These are phyloP conservation scores for Nesoenas mayeri DNA, from an alignment of 2,113 vertebrate species.

Conservation along the genomic window DNA sequence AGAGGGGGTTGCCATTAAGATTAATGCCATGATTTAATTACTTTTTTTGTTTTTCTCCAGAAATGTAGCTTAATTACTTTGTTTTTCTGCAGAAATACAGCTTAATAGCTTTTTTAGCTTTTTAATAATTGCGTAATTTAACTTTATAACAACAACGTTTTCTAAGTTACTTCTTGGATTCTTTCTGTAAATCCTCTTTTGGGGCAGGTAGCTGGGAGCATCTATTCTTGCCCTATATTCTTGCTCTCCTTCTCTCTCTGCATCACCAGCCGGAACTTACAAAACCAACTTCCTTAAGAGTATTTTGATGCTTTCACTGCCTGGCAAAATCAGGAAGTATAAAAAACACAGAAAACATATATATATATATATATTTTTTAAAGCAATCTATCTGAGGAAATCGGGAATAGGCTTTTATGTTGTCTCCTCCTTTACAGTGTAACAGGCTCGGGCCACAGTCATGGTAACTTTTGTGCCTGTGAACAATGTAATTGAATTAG, in stretches of 20 bases:
- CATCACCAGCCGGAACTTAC: neutral
- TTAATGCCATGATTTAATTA: neutral
- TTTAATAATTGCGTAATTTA: neutral
- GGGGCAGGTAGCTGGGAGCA: neutral
- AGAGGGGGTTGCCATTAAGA: neutral
- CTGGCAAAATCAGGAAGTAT: conserved; percentile 43
- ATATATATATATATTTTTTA: neutral
- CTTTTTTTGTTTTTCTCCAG: neutral
- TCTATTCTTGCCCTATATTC: neutral
- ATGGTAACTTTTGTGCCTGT: neutral
- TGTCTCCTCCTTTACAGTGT: neutral
- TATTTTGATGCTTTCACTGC: neutral
- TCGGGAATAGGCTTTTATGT: rapidly evolving
- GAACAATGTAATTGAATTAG: neutral
- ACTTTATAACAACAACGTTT: neutral
- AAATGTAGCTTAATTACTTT: neutral
- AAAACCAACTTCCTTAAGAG: conserved; percentile 17
- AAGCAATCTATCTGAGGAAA: neutral
- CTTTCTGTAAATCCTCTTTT: neutral
- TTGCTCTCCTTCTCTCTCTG: neutral
- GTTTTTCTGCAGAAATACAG: neutral
- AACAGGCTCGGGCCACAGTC: neutral
- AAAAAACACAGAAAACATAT: neutral
- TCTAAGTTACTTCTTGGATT: neutral
- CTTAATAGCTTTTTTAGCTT: neutral